These are phyloP conservation scores for Brachypalpus laphriformis DNA, from an alignment of 2,888 invertebrate genomes.

Conservation along the genomic window DNA sequence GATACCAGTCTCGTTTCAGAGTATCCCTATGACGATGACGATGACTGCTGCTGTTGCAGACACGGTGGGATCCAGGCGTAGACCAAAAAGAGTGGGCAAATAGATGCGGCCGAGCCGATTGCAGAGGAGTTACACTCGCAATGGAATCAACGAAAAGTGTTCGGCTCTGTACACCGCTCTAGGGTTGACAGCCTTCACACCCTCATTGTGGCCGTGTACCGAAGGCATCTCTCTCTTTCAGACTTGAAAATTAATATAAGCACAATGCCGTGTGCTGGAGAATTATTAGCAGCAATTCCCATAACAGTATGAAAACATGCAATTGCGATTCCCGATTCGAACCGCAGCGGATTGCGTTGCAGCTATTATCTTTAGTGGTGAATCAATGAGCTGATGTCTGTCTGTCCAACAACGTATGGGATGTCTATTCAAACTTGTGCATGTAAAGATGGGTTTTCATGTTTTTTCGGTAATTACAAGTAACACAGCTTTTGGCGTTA, in stretches of 20 bases:
- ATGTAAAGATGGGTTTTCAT: background rate
- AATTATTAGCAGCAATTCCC: constrained; percentile 58
- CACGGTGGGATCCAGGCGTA: constrained; percentile 6
- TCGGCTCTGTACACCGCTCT: background rate
- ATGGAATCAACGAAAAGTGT: constrained; percentile 1
- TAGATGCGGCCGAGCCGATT: constrained; percentile 20
- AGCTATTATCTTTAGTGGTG: constrained; percentile 65
- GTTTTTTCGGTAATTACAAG: background rate
- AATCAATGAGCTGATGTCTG: constrained; percentile 51
- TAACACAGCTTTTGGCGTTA: constrained; percentile 36
- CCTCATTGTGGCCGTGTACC: background rate
- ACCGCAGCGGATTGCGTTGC: constrained; percentile 54
- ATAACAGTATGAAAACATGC: constrained; percentile 64
- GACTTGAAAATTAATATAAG: constrained; percentile 45
- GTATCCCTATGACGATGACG: background rate
- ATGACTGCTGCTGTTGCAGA: constrained; percentile 13
- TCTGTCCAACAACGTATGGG: constrained; percentile 17
- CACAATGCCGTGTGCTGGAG: constrained; percentile 40
- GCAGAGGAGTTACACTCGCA: background rate
- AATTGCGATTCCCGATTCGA: constrained; percentile 26
- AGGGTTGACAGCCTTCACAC: constrained; percentile 23
- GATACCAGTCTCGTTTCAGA: background rate
- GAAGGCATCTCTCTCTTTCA: background rate
- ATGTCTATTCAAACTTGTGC: background rate
- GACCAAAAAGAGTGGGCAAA: constrained; percentile 24